These are phyloP conservation scores for Strigamia maritima DNA, from an alignment of 2,888 invertebrate species.

Conservation along the genomic window DNA sequence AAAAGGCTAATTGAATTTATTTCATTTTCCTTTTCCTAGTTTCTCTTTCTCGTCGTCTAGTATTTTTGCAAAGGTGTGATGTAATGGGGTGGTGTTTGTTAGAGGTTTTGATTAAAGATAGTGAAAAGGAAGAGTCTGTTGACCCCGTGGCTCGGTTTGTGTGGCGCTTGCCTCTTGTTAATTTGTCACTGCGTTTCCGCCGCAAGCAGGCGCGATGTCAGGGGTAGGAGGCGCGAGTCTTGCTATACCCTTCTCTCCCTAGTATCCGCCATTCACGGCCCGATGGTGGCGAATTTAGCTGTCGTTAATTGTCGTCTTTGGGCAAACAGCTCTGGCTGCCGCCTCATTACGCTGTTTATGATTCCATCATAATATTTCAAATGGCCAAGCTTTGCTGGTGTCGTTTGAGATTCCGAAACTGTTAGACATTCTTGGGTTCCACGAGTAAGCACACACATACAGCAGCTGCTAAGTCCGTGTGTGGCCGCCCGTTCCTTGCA, in stretches of 20 bases:
- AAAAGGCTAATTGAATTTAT: slow-evolving; percentile 2
- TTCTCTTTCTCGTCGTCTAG: background rate
- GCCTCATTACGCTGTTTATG: slow-evolving; percentile 40
- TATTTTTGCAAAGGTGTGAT: background rate
- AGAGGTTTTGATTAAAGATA: slow-evolving; percentile 6
- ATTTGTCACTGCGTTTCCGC: slow-evolving; percentile 39
- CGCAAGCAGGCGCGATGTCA: slow-evolving; percentile 15
- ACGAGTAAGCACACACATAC: slow-evolving; percentile 15
- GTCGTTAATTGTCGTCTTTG: slow-evolving; percentile 39
- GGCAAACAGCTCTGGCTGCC: slow-evolving; percentile 37
- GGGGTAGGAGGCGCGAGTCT: slow-evolving; percentile 10
- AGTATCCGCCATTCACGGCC: slow-evolving; percentile 35
- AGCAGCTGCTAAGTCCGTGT: slow-evolving; percentile 15
- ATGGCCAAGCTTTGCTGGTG: slow-evolving; percentile 30
- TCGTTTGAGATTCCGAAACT: slow-evolving; percentile 36
- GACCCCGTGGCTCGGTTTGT: slow-evolving; percentile 24
- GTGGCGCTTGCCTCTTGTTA: slow-evolving; percentile 28
- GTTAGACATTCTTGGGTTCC: slow-evolving; percentile 15
- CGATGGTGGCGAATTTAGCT: slow-evolving; percentile 37
- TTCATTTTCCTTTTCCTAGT: background rate
- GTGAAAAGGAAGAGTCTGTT: slow-evolving; percentile 19
- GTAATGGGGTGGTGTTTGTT: slow-evolving; percentile 8
- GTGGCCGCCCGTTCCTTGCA: slow-evolving; percentile 15
- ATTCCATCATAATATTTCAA: slow-evolving; percentile 40
- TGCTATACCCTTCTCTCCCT: slow-evolving; percentile 10